A percentile compares a stretch with the other conserved stretches of the same genome.
phyloP scores from a whole-genome alignment of 1,140 invertebrate species.

The Gonioctena quinquepunctata region DNA sequence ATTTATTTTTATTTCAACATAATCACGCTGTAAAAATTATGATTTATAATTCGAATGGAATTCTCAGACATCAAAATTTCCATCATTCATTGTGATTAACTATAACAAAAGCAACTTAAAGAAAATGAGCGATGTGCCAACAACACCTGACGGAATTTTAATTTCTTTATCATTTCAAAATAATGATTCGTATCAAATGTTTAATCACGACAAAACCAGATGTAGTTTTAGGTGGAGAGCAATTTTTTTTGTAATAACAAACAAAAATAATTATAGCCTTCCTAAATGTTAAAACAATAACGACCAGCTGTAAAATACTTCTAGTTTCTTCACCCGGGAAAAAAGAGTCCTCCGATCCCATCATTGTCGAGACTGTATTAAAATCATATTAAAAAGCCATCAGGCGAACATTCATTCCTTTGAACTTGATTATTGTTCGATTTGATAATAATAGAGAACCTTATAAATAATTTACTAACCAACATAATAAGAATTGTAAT shows the following conservation, averaged over 20 bases:
- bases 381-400: conserved; percentile 15
- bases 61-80: too few species aligned
- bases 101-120: too few species aligned
- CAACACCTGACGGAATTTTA: background rate
- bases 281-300: background rate
- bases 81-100: too few species aligned
- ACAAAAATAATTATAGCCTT: background rate
- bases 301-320: background rate
- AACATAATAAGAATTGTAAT: background rate
- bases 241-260: background rate
- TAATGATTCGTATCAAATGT: background rate
- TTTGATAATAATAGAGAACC: background rate
- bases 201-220: background rate
- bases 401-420: background rate
- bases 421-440: background rate
- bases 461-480: background rate
- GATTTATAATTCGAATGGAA: too few species aligned
- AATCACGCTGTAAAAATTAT: too few species aligned
- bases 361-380: conserved; percentile 9
- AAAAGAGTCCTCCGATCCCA: background rate
- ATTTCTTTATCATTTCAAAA: background rate
- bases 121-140: background rate
- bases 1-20: too few species aligned
- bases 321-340: background rate
- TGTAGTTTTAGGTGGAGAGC: background rate